Base-by-base conservation (phyloP, 2,113 vertebrate species). In the Tenebrosternarchus preto region DNA sequence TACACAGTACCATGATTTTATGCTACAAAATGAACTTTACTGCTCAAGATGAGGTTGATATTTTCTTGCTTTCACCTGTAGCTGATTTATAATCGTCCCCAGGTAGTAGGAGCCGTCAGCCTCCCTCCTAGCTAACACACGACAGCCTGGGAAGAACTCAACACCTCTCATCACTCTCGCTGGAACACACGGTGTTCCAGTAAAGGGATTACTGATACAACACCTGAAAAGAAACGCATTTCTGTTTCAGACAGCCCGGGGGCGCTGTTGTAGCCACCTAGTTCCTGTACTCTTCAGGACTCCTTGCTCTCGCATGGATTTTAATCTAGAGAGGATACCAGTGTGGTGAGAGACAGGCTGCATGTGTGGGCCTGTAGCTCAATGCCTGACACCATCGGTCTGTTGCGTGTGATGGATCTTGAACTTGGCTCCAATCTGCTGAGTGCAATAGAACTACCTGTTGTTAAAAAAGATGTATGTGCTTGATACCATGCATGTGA, bases 81-180 rank as follows among this genome's bases (percentile, higher is more conserved):
- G 60, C 86, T 92, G 89, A 29, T 94, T 84, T 84, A 92, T 92
- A 33, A 96, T 83, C 53, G 89, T 94, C 20, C 92, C 95, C 29
- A 0, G 39, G 82, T 98, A 95, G 87, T 95, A 97, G 83, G 94
- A 91, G 2, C 94, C 94, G 75, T 96, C 95, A 17, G 27, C 53
- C 60, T 93, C 90, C 77, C 85, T 90, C 88, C 94, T 94, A 29
- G 94, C 95, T 85, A 97, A 85, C 39, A 96, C 95, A 69, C 91
- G 82, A 24, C 88, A 74, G 0, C 90, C 92, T 56, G 82, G 72
- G 9, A 75, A 82, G 31, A 92, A 87, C 25, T 87, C 74, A 9
- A 64, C 72, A 59, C 83, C 76, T 29, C 56, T 50, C 29, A 56
- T 17, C 0, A 33, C 61, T 61, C 75, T 72, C 36, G 59, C 76